phyloP scores from a whole-genome alignment of 2,888 invertebrate species.

The Drosophila kanekoi region DNA sequence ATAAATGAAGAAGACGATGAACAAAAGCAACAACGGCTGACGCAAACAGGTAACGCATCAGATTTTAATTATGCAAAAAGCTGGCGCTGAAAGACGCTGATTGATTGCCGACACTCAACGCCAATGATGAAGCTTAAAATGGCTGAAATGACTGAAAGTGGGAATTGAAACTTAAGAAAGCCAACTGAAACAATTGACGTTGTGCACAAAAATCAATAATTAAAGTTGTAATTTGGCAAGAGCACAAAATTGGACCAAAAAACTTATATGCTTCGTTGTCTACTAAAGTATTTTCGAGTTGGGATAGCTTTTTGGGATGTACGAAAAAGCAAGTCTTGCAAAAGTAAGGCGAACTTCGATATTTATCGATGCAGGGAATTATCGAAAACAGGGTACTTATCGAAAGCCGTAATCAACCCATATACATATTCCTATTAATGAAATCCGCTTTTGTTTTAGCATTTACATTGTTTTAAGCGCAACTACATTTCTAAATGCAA shows the following conservation, averaged over 20 bases:
- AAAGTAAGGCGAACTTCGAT: no score
- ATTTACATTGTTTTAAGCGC: no score
- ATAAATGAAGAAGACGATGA: constrained; percentile 16
- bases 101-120: constrained; percentile 66
- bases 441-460: no score
- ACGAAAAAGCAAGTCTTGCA: no score
- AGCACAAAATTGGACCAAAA: neutral
- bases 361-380: no score
- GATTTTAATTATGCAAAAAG: constrained; percentile 76
- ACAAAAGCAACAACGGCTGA: constrained; percentile 18
- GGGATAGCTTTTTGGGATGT: no score
- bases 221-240: neutral
- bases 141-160: constrained; percentile 20
- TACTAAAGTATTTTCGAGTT: no score
- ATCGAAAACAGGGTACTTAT: no score
- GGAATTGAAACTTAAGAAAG: constrained; percentile 12
- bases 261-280: no score
- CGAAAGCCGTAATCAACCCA: no score
- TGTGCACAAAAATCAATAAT: constrained; percentile 21
- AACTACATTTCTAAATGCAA: no score
- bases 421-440: no score
- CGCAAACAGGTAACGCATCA: constrained; percentile 67
- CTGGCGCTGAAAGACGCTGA: constrained; percentile 58
- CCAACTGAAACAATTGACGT: constrained; percentile 31
- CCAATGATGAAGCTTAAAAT: constrained; percentile 34